Base-by-base conservation (phyloP, 2,888 invertebrate genomes). In the Lordiphosa fenestrarum region DNA sequence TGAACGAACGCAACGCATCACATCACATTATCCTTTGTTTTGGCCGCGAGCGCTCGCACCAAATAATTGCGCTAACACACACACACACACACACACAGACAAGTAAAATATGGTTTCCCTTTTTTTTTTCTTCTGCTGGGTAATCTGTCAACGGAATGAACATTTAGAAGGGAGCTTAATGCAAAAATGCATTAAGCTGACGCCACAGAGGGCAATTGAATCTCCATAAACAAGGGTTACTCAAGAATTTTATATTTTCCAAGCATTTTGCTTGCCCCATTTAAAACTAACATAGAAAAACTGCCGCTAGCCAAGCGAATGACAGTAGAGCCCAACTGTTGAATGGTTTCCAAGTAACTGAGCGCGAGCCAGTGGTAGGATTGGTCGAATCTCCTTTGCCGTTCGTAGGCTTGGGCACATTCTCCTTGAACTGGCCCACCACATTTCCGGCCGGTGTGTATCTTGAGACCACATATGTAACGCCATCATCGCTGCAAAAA, bases 11-110 rank as follows among this genome's bases (percentile, higher is more conserved):
- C 77, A 80, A 73, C 72, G 30, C 30, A 30, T 30, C 65, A 67
- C 77, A 80, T 76, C 72, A 47, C 74, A 74, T 78, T 81, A 77
- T 66, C 66, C 69, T 64, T 66, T 58, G 56, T 49, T 50, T 59
- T 51, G 55, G 49, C 57, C 48, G 58, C 64, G 63, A 49, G 42
- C 61, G 1, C 15, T 15, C 15, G 15, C 15, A 53, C 64, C 69
- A 69, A 67, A 72, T 81, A 81, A 72, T 72, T 73, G 73, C 64
- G 56, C 60, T n/a, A n/a, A n/a, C n/a, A n/a, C n/a, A 53, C 51
- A 54, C 41, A 7, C 21, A 30, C 64, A 58, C 60, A 53, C 51
- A 54, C 41, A 7, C 21, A 30, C 64, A 58, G 57, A 53, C 51
- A 49, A 42, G 15, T 19, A 21, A 48, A 13, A 25, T 30, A 36